Base-by-base conservation (phyloP, 1,140 invertebrate genomes). In the Diorhabda carinulata region DNA sequence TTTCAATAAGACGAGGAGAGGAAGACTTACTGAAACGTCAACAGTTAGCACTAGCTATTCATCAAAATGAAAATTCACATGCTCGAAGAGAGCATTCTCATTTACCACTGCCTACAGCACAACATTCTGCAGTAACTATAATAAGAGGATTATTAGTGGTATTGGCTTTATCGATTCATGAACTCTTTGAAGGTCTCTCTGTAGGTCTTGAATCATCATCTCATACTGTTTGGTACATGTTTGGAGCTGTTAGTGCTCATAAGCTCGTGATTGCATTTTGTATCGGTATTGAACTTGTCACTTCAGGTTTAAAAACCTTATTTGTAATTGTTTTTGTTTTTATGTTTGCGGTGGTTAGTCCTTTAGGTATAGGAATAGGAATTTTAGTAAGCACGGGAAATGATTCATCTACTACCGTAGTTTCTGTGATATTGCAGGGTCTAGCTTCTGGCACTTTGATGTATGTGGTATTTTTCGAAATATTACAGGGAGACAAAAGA, bases 121-220 rank as follows among this genome's bases (percentile, higher is more conserved):
- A 8, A 3, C 47, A 52, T 4, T 83, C 86, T 60, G 82, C 90
- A 40, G 85, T 89, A 42, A 85, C 88, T 58, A 89, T 89, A 7
- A 81, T 95, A 5, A 82, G 91, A 67, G 90, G 92, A 41, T 79
- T 94, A 10, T 82, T 95, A 59, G 90, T 96, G 66, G 91, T 97
- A 1, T 81, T 95, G 41, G 95, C 95, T 2, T 83, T 98, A 7
- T 95, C 94, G 4, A 88, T 97, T 64, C 95, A 98, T 78, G 93
- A 95, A 73, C 83, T 96, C 0, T 95, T 98, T 77, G 95, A 98
- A 86, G 95, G 95, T 43, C 85, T 97, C 66, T 91, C 94, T 40
- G 90, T 97, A 67, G 94, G 94, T 6, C 83, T 96, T 40, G 93
- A 95, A 80, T 83, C 84, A 25, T 86, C 87, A 6, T 81, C 88